phyloP scores from a whole-genome alignment of 2,113 vertebrate genomes.

The Pungitius pungitius region DNA sequence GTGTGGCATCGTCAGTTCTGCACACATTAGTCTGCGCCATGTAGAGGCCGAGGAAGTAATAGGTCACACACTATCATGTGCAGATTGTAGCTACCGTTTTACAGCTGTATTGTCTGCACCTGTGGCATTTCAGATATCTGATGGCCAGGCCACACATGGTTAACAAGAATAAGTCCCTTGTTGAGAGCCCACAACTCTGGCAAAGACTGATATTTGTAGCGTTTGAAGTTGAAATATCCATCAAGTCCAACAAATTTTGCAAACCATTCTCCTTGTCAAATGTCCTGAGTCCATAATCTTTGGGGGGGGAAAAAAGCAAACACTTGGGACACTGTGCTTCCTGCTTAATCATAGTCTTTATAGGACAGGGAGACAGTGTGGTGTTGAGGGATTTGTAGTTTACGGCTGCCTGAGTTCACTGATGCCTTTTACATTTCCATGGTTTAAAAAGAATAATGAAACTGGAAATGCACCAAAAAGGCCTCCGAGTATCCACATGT shows the following conservation, averaged over 20 bases:
- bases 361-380: background rate
- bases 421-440: background rate
- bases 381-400: background rate
- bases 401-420: background rate
- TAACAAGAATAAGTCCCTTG: background rate
- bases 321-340: background rate
- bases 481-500: background rate
- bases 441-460: background rate
- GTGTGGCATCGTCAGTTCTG: background rate
- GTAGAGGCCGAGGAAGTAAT: conserved; percentile 1
- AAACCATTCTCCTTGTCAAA: background rate
- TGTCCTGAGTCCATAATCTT: background rate
- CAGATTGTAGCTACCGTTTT: background rate
- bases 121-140: background rate
- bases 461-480: background rate
- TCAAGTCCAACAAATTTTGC: background rate
- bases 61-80: background rate
- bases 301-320: background rate
- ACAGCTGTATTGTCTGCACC: background rate
- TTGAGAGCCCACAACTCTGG: background rate
- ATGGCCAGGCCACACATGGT: background rate
- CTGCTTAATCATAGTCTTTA: background rate
- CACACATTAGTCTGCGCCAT: background rate
- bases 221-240: background rate
- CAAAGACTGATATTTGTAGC: background rate